These are phyloP conservation scores for Drosophila longiperda DNA, from an alignment of 2,888 invertebrate genomes.

Conservation along the genomic window DNA sequence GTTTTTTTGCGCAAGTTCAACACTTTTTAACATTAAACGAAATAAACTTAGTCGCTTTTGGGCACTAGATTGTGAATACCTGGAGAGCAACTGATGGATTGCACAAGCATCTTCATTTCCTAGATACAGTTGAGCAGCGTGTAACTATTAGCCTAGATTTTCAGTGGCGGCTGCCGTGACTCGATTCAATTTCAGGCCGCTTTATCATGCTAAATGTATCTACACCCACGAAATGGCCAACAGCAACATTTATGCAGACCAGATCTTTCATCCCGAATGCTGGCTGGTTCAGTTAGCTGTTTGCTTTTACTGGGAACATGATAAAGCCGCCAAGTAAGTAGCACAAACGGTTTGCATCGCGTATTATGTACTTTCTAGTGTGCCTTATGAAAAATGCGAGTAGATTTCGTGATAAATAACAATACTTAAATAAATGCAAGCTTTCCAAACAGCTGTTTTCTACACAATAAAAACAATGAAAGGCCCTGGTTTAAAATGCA, in stretches of 20 bases:
- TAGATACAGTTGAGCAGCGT: slow-evolving; percentile 35
- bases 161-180: slow-evolving; percentile 56
- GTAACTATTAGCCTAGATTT: slow-evolving; percentile 52
- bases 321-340: slow-evolving; percentile 48
- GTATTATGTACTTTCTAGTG: slow-evolving; percentile 17
- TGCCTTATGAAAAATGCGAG: slow-evolving; percentile 71
- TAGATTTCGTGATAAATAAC: slow-evolving; percentile 57
- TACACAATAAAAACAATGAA: not conserved
- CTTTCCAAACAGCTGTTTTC: slow-evolving; percentile 40
- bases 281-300: slow-evolving; percentile 10
- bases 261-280: slow-evolving; percentile 49
- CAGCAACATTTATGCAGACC: slow-evolving; percentile 69
- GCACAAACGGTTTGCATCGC: slow-evolving; percentile 42
- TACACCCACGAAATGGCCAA: slow-evolving; percentile 75
- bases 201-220: slow-evolving; percentile 68
- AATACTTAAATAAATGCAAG: slow-evolving; percentile 10
- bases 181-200: slow-evolving; percentile 51
- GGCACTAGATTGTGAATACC: slow-evolving; percentile 14
- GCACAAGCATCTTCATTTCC: slow-evolving; percentile 45
- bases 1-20: no score
- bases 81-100: slow-evolving; percentile 52
- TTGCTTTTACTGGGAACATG: slow-evolving; percentile 53
- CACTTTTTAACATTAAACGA: not conserved
- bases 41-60: not conserved
- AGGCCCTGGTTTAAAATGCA: slow-evolving; percentile 20